Conservation (phyloP, 1,140 invertebrate genomes). For the Heliconius hewitsoni region DNA sequence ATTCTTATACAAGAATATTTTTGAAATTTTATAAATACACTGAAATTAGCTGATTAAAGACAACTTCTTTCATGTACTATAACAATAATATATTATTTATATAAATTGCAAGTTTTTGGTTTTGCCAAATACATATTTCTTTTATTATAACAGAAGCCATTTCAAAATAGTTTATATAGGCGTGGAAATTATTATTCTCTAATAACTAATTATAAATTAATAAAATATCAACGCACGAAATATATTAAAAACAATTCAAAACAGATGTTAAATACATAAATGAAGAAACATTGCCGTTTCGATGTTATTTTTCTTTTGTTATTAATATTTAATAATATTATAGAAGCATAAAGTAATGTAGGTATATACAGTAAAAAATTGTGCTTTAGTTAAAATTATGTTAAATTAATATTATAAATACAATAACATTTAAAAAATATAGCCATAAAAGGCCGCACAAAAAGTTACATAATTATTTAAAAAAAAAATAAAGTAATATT, state of each 20-base stretch:
- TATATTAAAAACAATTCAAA: constrained; percentile 1
- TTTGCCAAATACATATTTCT: background rate
- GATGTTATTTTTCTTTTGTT: background rate
- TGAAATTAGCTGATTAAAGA: too few species aligned
- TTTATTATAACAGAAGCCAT: background rate
- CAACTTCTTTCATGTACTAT: too few species aligned
- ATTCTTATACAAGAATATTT: too few species aligned
- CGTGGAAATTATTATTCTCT: background rate
- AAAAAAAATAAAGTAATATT: background rate
- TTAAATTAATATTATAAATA: background rate
- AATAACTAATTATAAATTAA: background rate
- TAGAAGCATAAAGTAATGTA: background rate
- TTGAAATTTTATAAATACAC: too few species aligned
- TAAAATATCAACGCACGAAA: background rate
- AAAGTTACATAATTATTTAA: background rate
- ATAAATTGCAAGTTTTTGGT: too few species aligned
- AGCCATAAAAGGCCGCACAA: background rate
- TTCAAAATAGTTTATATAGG: background rate
- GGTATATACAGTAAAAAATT: background rate
- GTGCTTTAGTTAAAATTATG: background rate
- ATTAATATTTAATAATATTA: background rate
- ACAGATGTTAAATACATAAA: background rate
- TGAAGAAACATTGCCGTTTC: background rate
- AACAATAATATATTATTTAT: too few species aligned
- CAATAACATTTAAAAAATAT: background rate